These are phyloP conservation scores for Leucopsar rothschildi DNA, from an alignment of 2,113 vertebrate species.

Conservation along the genomic window DNA sequence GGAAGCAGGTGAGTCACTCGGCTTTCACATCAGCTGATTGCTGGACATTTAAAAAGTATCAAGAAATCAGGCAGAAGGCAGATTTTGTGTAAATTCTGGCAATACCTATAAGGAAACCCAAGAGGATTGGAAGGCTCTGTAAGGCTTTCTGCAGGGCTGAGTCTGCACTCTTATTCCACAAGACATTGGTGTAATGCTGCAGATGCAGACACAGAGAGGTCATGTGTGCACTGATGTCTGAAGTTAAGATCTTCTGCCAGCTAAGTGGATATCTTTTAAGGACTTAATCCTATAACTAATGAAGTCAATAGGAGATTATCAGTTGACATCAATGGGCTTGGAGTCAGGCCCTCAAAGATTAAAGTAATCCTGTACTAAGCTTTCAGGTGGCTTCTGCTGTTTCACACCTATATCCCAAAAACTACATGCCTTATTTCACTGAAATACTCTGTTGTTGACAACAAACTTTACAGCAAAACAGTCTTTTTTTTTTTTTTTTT, in stretches of 20 bases:
- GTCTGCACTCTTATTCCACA: background rate
- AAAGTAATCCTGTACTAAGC: conserved; percentile 43
- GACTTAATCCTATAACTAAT: conserved; percentile 36
- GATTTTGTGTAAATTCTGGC: background rate
- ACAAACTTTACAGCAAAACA: background rate
- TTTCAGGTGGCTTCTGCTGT: conserved; percentile 37
- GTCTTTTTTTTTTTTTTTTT: background rate
- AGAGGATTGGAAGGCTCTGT: background rate
- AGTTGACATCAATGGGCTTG: conserved; percentile 11
- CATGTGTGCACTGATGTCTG: conserved; percentile 15
- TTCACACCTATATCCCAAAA: conserved; percentile 2
- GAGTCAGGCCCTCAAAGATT: conserved; percentile 22
- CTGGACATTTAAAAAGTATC: background rate
- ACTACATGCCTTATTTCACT: background rate
- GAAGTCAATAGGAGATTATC: conserved; percentile 48
- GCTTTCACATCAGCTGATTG: background rate
- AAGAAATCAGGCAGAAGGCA: background rate
- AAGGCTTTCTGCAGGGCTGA: background rate
- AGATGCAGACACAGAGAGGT: background rate
- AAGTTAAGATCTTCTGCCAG: conserved; percentile 33
- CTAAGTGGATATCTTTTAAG: conserved; percentile 26
- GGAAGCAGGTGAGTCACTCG: background rate
- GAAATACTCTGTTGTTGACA: background rate
- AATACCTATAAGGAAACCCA: background rate
- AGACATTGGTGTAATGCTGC: background rate